phyloP scores from a whole-genome alignment of 2,888 invertebrate genomes.

The Teinopalpus imperialis region DNA sequence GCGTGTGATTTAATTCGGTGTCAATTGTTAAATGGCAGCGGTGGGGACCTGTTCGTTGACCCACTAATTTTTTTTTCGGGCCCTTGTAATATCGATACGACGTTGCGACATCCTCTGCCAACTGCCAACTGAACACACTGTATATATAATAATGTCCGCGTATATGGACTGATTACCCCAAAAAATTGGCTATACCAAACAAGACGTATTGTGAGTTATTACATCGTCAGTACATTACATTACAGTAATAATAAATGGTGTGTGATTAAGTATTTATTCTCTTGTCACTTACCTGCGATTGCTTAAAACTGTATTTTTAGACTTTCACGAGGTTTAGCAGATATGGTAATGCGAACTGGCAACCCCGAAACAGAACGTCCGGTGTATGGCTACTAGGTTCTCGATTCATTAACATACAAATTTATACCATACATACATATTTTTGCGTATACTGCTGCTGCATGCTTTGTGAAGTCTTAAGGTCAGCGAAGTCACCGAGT shows the following conservation, averaged over 20 bases:
- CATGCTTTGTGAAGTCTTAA: too few relatives aligned
- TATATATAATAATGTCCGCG: constrained; percentile 27
- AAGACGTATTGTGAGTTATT: constrained; percentile 11
- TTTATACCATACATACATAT: too few relatives aligned
- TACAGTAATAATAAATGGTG: constrained; percentile 9
- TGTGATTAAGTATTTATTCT: constrained; percentile 1
- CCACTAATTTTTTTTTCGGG: constrained; percentile 51
- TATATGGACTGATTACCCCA: constrained; percentile 25
- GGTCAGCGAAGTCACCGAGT: too few relatives aligned
- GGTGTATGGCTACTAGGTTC: too few relatives aligned
- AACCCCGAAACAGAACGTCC: too few relatives aligned
- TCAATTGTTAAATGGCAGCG: constrained; percentile 41
- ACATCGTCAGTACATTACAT: too few relatives aligned
- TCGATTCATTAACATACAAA: too few relatives aligned
- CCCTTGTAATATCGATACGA: constrained; percentile 27
- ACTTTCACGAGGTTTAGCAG: background rate
- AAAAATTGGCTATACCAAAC: constrained; percentile 23
- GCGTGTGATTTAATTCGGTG: constrained; percentile 38
- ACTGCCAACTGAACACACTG: constrained; percentile 26
- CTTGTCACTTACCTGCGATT: too few relatives aligned
- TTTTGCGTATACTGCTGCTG: too few relatives aligned
- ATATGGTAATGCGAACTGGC: background rate
- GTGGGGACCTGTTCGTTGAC: constrained; percentile 48
- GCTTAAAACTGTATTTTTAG: too few relatives aligned
- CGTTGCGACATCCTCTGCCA: constrained; percentile 35